Conservation (phyloP, 23 tunicate species). For the Styela clava region DNA sequence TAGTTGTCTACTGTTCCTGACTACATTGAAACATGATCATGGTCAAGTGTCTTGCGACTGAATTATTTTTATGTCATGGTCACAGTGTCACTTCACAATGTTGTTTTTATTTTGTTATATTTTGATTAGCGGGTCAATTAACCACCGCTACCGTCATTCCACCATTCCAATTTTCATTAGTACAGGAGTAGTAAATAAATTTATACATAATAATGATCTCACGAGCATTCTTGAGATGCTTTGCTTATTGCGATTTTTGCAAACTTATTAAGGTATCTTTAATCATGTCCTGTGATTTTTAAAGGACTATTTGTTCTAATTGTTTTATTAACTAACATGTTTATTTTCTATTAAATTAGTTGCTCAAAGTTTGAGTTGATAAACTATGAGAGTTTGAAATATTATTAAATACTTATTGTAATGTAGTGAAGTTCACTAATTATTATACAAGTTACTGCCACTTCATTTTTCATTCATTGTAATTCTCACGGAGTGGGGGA, state of each 20-base stretch:
- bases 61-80: not conserved
- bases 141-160: not conserved
- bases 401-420: not conserved
- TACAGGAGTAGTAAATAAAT: not conserved
- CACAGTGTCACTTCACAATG: not conserved
- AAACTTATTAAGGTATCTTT: no score
- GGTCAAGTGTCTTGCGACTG: no score
- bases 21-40: no score
- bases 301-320: no score
- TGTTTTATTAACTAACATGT: not conserved
- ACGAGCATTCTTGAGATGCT: no score
- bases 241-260: no score
- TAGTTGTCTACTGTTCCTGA: not conserved
- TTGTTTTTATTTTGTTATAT: not conserved
- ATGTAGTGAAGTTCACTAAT: not conserved
- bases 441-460: not conserved
- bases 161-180: not conserved
- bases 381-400: not conserved
- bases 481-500: not conserved
- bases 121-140: not conserved
- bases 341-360: not conserved
- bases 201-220: no score
- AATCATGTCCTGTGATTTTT: no score
- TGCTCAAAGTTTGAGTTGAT: not conserved
- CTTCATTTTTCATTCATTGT: not conserved